Evolutionary conservation across 2,113 vertebrate genomes (phyloP).

Genomic region (Neopipo cinnamomea): DNA sequence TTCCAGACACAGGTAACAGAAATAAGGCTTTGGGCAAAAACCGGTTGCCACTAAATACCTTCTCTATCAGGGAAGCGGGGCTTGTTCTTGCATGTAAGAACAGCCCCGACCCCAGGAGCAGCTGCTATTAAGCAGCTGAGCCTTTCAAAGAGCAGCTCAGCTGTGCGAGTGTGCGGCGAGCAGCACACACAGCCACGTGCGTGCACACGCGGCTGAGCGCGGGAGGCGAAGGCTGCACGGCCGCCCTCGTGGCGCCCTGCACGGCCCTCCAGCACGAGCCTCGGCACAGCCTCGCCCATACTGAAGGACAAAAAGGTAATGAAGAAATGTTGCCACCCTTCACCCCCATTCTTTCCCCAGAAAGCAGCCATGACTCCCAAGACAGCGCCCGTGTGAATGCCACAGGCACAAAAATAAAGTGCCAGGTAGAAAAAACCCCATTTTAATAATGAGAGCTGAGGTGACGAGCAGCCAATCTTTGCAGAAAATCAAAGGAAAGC

Average conservation of each 20-base stretch:
- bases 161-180: neutral
- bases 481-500: neutral
- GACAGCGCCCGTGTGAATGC: rapidly evolving
- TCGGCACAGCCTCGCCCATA: neutral
- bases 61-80: neutral
- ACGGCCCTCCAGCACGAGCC: neutral
- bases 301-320: rapidly evolving
- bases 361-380: neutral
- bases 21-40: neutral
- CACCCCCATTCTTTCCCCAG: neutral
- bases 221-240: neutral
- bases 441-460: neutral
- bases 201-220: rapidly evolving
- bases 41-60: neutral
- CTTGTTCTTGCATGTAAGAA: neutral
- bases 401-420: neutral
- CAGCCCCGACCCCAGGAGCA: neutral
- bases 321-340: rapidly evolving
- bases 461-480: neutral
- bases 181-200: neutral
- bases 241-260: rapidly evolving
- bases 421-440: neutral
- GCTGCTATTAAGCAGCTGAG: neutral
- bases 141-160: neutral
- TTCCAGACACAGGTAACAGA: neutral